Evolutionary conservation across 2,113 vertebrate species (phyloP).

Genomic region (Lophochroa leadbeateri): DNA sequence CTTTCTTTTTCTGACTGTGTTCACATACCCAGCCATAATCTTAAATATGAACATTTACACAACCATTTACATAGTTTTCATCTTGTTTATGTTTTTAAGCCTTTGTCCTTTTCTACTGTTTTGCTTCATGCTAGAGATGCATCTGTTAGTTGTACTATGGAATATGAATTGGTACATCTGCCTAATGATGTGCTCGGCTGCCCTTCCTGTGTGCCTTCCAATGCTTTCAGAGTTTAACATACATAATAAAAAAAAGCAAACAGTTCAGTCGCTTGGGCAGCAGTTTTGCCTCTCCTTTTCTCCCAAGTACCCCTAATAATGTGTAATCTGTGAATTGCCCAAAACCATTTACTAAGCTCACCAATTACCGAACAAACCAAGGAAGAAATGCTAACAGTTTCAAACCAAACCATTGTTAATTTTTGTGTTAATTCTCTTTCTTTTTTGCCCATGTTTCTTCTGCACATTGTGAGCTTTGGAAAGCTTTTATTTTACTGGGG

Average conservation of each 20-base stretch:
- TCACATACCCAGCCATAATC: neutral
- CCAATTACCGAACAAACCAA: neutral
- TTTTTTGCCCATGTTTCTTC: neutral
- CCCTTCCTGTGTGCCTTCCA: neutral
- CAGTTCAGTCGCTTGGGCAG: neutral
- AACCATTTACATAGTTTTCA: neutral
- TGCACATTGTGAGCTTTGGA: neutral
- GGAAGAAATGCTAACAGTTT: neutral
- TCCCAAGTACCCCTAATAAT: neutral
- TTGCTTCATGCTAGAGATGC: neutral
- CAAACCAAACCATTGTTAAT: neutral
- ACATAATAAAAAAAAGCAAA: fast-evolving
- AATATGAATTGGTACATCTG: neutral
- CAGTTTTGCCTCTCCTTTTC: neutral
- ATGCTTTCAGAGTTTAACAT: neutral
- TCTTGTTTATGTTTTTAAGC: neutral
- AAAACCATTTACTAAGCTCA: neutral
- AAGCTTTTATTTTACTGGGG: neutral
- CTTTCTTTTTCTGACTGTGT: neutral
- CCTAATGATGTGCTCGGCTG: neutral
- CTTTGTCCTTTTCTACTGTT: neutral
- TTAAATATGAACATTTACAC: neutral
- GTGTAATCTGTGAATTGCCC: neutral
- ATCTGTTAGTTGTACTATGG: neutral
- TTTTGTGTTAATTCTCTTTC: neutral